Evolutionary conservation across 2,797 vertebrate genomes (phyloP), one percentile per base, ranked within the genome.

Genomic region (Argyrosomus regius): DNA sequence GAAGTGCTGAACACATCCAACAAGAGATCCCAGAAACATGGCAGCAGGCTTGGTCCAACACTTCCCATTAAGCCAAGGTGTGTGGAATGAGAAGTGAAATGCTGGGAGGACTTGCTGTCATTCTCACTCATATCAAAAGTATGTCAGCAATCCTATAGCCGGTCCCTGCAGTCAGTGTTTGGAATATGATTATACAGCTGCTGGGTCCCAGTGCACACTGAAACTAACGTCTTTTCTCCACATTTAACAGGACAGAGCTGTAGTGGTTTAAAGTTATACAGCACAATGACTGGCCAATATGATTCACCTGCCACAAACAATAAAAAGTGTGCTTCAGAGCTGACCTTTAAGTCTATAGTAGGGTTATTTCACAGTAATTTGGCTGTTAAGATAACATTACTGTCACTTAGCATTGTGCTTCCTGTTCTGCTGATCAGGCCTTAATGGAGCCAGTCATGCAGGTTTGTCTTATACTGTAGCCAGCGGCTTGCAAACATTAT

Each of bases 51-150:
- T 64, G 62, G 77, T 83, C 83, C 83, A 91, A 76, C 86, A 78
- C 60, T 76, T 88, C 80, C 80, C 78, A 88, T 92, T 90, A 92
- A 80, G 79, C 39, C 56, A n/a, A 86, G 84, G 83, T 90, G 88
- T 77, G 75, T 73, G 75, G 71, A 88, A 91, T 76, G 80, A 84
- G 68, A 82, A 88, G 80, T 84, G 86, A 88, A 90, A 83, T 46
- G 46, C 73, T 48, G 77, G 86, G 71, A 92, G 68, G 81, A 87
- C 78, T 78, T 54, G 61, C 87, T 91, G 92, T 92, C 93, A 93
- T 86, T 89, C 72, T 84, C 67, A 69, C 81, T 91, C 81, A 91
- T 87, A 86, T 88, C 73, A 85, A 82, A 90, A 82, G 77, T 65
- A 73, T 80, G 77, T 92, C 89, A 90, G 83, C 74, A 39, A 79